Evolutionary conservation across 2,888 invertebrate genomes (phyloP), one percentile per base, ranked within the genome.

Genomic region (Iselma pallidipennis): DNA sequence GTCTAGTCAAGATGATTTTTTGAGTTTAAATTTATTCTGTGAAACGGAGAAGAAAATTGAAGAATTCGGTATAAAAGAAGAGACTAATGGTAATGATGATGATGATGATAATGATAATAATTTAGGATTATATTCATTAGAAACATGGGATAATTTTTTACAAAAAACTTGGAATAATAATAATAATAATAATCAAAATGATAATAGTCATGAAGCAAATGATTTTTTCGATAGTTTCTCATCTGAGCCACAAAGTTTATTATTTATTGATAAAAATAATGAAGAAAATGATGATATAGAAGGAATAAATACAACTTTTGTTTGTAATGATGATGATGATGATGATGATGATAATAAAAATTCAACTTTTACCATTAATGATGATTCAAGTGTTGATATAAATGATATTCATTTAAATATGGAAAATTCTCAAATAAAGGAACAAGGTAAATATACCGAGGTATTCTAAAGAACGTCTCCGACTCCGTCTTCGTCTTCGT

Each of bases 91-190:
- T n/a, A n/a, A n/a, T n/a, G n/a, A n/a, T n/a, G n/a, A n/a, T n/a
- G n/a, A n/a, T n/a, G n/a, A n/a, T n/a, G n/a, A n/a, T 7, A 51
- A 57, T 16, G 66, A 60, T 37, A 57, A 63, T 29, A 67, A 73
- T 63, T 70, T 81, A 37, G 77, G 78, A 56, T 42, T 63, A 21
- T 82, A 81, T 70, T 82, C 81, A 0, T 66, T 82, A 54, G 82
- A 82, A 67, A 81, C 81, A 0, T 82, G 82, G 82, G 80, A 82
- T 70, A 80, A 79, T 63, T 82, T 82, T 66, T 66, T 82, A 45
- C 80, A 78, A 21, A 76, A 77, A 54, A 76, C 80, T 25, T 75
- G 81, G 33, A 78, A 81, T 63, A 71, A 74, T 53, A 77, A 72
- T 42, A 64, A 61, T 31, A n/a, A 45, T 45, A 5, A 53, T 59